Conservation (phyloP, 2,797 vertebrate genomes). For the Ataeniobius toweri region DNA sequence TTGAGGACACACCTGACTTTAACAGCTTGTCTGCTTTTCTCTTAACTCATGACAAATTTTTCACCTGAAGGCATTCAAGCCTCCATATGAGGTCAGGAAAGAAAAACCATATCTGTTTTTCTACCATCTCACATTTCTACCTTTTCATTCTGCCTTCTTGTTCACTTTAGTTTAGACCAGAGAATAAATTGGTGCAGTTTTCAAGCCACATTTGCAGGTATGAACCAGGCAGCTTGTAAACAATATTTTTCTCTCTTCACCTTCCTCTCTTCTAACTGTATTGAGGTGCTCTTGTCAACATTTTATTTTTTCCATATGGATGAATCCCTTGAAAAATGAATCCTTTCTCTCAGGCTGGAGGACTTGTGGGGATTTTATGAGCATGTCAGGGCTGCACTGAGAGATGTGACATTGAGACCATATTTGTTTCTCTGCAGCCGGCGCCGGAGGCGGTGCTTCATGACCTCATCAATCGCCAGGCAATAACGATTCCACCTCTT, state of each 20-base stretch:
- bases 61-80: conserved; percentile 27
- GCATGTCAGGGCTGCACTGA: conserved; percentile 48
- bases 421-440: conserved; percentile 54
- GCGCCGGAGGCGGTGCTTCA: conserved; percentile 27
- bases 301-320: conserved; percentile 38
- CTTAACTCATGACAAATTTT: conserved; percentile 12
- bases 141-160: neutral
- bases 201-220: conserved; percentile 50
- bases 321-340: conserved; percentile 47
- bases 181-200: conserved; percentile 24
- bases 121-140: neutral
- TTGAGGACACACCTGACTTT: conserved; percentile 11
- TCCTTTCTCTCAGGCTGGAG: conserved; percentile 41
- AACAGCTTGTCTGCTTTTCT: conserved; percentile 21
- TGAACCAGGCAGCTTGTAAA: conserved; percentile 30
- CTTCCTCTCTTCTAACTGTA: conserved; percentile 25
- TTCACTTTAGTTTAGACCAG: neutral
- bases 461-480: conserved; percentile 43
- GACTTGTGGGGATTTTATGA: conserved; percentile 57
- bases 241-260: conserved; percentile 5
- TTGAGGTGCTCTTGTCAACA: conserved; percentile 28
- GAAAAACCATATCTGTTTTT: neutral
- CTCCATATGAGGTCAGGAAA: conserved; percentile 16
- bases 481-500: conserved; percentile 25
- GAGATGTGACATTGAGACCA: conserved; percentile 37